Percentiles rank a stretch among this genome's conserved stretches.
Conservation (phyloP, 2,888 invertebrate genomes). For the Patella depressa region DNA sequence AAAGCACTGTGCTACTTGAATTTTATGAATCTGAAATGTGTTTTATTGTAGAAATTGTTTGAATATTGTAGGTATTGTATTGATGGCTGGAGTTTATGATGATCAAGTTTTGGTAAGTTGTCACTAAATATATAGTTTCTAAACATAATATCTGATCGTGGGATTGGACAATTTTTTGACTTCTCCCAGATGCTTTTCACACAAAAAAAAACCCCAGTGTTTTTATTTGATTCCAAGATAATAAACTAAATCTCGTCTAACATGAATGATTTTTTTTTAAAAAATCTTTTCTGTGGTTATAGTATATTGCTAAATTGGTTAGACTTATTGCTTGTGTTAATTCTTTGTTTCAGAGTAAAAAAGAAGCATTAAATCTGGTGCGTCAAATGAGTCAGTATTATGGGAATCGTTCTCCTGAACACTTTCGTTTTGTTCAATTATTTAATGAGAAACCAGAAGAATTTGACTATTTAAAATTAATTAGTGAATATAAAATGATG, state of each 20-base stretch:
- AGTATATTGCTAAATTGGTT: neutral
- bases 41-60: slow-evolving; percentile 3
- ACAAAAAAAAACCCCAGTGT: no score
- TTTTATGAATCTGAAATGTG: no score
- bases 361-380: slow-evolving; percentile 53
- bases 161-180: no score
- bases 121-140: no score
- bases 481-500: slow-evolving; percentile 48
- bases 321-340: neutral
- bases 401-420: slow-evolving; percentile 44
- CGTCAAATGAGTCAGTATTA: slow-evolving; percentile 59
- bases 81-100: slow-evolving; percentile 68
- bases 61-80: slow-evolving; percentile 57
- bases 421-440: slow-evolving; percentile 46
- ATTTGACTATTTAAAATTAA: slow-evolving; percentile 48
- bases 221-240: no score
- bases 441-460: slow-evolving; percentile 52
- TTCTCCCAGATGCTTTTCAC: no score
- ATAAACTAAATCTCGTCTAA: no score
- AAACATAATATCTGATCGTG: no score
- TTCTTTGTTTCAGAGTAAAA: slow-evolving; percentile 46
- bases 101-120: slow-evolving; percentile 63
- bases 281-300: neutral
- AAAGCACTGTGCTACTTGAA: no score
- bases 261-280: slow-evolving; percentile 1